Evolutionary conservation across 2,888 invertebrate genomes (phyloP).

Genomic region (Drosophila paranaensis): DNA sequence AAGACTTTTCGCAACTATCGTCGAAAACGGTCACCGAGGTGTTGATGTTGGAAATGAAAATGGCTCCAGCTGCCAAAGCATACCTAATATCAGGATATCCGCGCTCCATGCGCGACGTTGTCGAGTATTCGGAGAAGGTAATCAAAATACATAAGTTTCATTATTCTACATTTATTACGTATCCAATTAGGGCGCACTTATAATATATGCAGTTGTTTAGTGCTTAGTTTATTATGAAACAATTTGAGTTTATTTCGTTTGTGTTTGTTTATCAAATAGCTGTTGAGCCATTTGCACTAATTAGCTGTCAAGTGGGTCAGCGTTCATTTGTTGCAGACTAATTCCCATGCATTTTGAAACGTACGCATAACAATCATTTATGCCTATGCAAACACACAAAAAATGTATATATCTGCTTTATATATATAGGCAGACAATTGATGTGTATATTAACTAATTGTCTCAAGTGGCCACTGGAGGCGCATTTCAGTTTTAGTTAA

Average conservation of each 20-base stretch:
- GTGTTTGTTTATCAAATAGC: constrained; percentile 65
- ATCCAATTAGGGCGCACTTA: neutral
- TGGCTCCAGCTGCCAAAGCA: constrained; percentile 94
- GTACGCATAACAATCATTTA: constrained; percentile 34
- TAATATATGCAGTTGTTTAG: neutral
- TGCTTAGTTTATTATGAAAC: constrained; percentile 45
- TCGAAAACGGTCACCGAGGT: constrained; percentile 95
- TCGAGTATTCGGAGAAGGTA: constrained; percentile 96
- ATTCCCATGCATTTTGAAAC: constrained; percentile 59
- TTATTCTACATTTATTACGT: neutral
- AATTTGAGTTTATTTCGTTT: constrained; percentile 26
- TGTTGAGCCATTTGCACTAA: constrained; percentile 67
- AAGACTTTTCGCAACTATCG: constrained; percentile 93
- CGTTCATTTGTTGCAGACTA: constrained; percentile 55
- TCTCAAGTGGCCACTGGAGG: constrained; percentile 45
- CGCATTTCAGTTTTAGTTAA: constrained; percentile 26
- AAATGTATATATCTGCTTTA: neutral
- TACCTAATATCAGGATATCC: constrained; percentile 96
- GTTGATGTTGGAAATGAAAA: constrained; percentile 96
- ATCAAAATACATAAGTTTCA: neutral
- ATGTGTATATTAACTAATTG: constrained; percentile 34
- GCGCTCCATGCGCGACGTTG: constrained; percentile 95
- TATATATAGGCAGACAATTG: neutral
- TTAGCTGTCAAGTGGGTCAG: constrained; percentile 66
- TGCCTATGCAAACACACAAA: neutral